A percentile compares a stretch with the other conserved stretches of the same genome.
Evolutionary conservation across 2,888 invertebrate genomes (phyloP).

Genomic region (Nematopogon swammerdamellus): DNA sequence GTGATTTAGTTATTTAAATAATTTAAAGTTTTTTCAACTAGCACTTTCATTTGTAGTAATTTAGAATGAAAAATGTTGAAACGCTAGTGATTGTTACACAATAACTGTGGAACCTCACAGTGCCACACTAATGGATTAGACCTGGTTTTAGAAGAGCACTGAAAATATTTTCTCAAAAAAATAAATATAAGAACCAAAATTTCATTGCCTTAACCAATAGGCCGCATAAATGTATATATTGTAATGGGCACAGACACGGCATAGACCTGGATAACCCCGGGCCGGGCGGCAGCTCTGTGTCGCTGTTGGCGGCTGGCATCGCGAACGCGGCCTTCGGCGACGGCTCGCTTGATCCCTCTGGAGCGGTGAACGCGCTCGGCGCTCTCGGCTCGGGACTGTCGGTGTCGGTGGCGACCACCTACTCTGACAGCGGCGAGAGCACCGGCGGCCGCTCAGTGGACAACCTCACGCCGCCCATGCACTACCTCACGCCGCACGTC

Average conservation of each 20-base stretch:
- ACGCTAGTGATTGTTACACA: too few relatives aligned
- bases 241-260: slow-evolving; percentile 63
- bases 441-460: slow-evolving; percentile 77
- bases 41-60: too few relatives aligned
- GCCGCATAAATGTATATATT: too few relatives aligned
- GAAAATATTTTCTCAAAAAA: too few relatives aligned
- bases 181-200: too few relatives aligned
- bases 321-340: slow-evolving; percentile 58
- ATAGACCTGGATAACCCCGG: slow-evolving; percentile 89
- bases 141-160: too few relatives aligned
- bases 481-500: slow-evolving; percentile 86
- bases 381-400: slow-evolving; percentile 61
- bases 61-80: too few relatives aligned
- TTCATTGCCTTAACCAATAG: too few relatives aligned
- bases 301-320: slow-evolving; percentile 66
- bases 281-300: slow-evolving; percentile 74
- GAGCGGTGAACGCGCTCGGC: slow-evolving; percentile 49
- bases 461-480: slow-evolving; percentile 87
- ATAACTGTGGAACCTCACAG: too few relatives aligned
- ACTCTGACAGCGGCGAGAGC: slow-evolving; percentile 83
- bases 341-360: slow-evolving; percentile 46
- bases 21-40: too few relatives aligned
- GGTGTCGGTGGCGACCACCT: slow-evolving; percentile 67
- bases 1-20: too few relatives aligned
- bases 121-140: too few relatives aligned